A percentile compares a stretch with the other conserved stretches of the same genome.
Conservation (phyloP, 2,113 vertebrate genomes). For the Collichthys lucidus region DNA sequence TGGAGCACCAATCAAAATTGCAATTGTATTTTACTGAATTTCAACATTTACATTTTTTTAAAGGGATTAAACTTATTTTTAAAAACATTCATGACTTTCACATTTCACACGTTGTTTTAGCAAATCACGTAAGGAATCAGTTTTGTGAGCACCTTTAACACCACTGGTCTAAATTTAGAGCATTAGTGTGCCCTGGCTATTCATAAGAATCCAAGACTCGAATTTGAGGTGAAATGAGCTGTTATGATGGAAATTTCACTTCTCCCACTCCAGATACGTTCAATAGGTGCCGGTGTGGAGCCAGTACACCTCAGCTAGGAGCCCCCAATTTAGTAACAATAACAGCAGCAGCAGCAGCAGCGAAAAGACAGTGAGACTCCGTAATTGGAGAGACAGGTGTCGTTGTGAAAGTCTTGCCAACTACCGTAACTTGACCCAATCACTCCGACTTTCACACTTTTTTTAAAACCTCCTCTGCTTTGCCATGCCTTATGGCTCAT, state of each 20-base stretch:
- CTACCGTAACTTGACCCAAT: conserved; percentile 36
- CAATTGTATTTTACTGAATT: not conserved
- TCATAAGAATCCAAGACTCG: not conserved
- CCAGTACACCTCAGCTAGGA: conserved; percentile 6
- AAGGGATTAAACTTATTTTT: not conserved
- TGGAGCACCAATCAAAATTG: not conserved
- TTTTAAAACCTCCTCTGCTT: not conserved
- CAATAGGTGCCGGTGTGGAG: not conserved
- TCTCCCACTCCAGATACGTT: not conserved
- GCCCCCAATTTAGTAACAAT: conserved; percentile 18
- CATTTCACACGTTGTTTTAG: not conserved
- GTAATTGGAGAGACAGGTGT: conserved; percentile 46
- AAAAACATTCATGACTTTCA: not conserved
- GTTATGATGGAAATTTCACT: not conserved
- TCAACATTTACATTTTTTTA: not conserved
- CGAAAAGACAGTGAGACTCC: conserved; percentile 19
- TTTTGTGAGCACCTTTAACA: not conserved
- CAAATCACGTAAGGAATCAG: not conserved
- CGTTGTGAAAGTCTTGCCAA: conserved; percentile 9
- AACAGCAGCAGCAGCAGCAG: not conserved
- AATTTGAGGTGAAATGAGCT: not conserved
- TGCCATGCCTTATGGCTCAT: conserved; percentile 17
- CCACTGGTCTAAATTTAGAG: not conserved
- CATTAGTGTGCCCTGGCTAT: not conserved
- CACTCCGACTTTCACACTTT: conserved; percentile 2